These are phyloP conservation scores for Glossosoma conforme DNA, from an alignment of 1,140 invertebrate genomes.

Conservation along the genomic window DNA sequence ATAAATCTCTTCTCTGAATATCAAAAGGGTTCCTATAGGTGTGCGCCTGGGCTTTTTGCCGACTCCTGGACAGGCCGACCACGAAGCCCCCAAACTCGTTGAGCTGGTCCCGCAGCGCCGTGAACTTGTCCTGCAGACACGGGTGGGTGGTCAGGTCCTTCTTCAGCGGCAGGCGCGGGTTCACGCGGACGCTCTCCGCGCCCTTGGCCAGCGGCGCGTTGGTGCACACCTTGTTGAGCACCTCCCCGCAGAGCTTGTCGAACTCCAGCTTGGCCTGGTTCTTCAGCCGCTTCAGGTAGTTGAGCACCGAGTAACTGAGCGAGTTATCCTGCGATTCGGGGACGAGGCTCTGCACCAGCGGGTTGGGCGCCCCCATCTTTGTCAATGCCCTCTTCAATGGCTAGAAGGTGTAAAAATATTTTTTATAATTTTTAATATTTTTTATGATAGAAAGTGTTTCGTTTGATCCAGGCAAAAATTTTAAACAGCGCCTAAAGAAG, in stretches of 20 bases:
- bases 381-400: conserved; percentile 84
- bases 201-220: conserved; percentile 35
- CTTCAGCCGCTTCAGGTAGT: conserved; percentile 92
- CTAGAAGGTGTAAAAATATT: conserved; percentile 46
- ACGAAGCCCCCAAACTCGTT: conserved; percentile 84
- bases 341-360: conserved; percentile 74
- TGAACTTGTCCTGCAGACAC: conserved; percentile 76
- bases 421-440: conserved; percentile 12
- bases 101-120: conserved; percentile 72
- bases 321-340: conserved; percentile 91
- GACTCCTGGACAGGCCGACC: conserved; percentile 58
- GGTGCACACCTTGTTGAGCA: conserved; percentile 46
- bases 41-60: conserved; percentile 60
- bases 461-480: no score
- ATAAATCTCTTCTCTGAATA: conserved; percentile 79
- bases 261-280: conserved; percentile 94
- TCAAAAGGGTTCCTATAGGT: conserved; percentile 95
- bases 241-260: conserved; percentile 74
- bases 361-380: conserved; percentile 83
- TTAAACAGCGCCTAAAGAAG: no score
- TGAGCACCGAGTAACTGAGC: conserved; percentile 88
- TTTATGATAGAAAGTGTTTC: no score
- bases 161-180: conserved; percentile 59
- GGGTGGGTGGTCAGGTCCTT: conserved; percentile 79
- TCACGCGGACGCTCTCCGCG: conserved; percentile 69